phyloP scores from a whole-genome alignment of 2,113 vertebrate genomes.

The Barnardius zonarius region DNA sequence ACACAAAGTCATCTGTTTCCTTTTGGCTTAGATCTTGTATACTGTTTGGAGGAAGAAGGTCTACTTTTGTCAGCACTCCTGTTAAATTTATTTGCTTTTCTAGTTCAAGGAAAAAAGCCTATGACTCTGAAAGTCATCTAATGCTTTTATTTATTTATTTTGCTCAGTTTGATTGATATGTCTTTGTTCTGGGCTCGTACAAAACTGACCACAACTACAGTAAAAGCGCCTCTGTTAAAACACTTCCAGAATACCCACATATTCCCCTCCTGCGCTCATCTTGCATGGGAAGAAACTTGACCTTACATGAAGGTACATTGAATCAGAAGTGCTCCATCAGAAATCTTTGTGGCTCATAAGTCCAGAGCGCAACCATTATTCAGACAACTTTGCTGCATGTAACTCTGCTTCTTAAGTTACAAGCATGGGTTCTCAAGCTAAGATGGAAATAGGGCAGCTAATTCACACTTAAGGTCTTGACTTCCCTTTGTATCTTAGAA shows the following conservation, averaged over 20 bases:
- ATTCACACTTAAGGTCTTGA: not conserved
- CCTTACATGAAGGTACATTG: not conserved
- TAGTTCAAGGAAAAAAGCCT: slow-evolving; percentile 61
- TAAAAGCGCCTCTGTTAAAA: slow-evolving; percentile 27
- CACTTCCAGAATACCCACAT: not conserved
- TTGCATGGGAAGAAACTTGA: not conserved
- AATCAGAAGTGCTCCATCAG: not conserved
- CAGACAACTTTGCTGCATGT: not conserved
- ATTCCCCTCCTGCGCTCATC: not conserved
- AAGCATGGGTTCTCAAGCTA: not conserved
- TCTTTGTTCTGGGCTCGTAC: slow-evolving; percentile 21
- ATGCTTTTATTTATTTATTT: slow-evolving; percentile 56
- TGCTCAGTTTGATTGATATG: slow-evolving; percentile 14
- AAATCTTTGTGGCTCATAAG: not conserved
- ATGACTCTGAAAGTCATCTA: slow-evolving; percentile 44
- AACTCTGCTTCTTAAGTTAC: not conserved
- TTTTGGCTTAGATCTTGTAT: slow-evolving; percentile 64
- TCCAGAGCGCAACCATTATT: not conserved
- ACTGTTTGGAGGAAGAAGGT: slow-evolving; percentile 61
- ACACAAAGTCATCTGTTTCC: slow-evolving; percentile 71
- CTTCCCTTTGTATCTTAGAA: not conserved
- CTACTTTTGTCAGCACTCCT: slow-evolving; percentile 58
- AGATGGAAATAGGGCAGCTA: not conserved
- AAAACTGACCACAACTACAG: slow-evolving; percentile 15
- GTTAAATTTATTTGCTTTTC: slow-evolving; percentile 69